Percentiles rank a stretch among this genome's conserved stretches.
Evolutionary conservation across 2,888 invertebrate species (phyloP).

Genomic region (Callosobruchus maculatus): DNA sequence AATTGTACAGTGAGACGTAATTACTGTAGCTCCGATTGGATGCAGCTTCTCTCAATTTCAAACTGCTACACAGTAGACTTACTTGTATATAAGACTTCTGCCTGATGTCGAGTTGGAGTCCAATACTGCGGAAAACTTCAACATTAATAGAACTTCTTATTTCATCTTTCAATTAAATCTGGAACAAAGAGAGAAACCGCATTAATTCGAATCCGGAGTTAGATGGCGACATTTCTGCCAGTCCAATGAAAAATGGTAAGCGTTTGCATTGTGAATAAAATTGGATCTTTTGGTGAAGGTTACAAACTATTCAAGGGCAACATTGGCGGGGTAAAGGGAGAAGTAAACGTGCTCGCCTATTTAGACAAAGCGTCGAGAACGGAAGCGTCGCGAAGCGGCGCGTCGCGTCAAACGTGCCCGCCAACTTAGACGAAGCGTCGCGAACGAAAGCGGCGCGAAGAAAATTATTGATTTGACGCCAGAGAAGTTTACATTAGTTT

Average conservation of each 20-base stretch:
- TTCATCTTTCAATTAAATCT: constrained; percentile 13
- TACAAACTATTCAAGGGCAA: too few species aligned
- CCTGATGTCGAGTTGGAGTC: constrained; percentile 13
- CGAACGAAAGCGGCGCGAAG: too few species aligned
- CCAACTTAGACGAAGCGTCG: too few species aligned
- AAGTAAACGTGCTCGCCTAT: too few species aligned
- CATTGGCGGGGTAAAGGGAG: too few species aligned
- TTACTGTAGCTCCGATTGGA: neutral
- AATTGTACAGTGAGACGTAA: neutral
- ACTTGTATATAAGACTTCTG: constrained; percentile 18
- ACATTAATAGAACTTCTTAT: constrained; percentile 15
- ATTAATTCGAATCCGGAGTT: neutral
- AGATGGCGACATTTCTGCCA: neutral
- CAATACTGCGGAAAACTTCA: constrained; percentile 16
- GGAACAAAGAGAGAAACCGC: constrained; percentile 11
- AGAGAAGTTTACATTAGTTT: too few species aligned
- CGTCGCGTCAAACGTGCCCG: too few species aligned
- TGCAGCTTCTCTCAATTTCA: neutral
- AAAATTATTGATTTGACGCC: too few species aligned
- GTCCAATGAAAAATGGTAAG: neutral
- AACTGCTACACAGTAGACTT: constrained; percentile 8
- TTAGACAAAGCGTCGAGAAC: too few species aligned
- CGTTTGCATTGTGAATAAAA: too few species aligned
- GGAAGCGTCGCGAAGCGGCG: too few species aligned
- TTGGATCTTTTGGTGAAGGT: too few species aligned